A percentile compares a stretch with the other conserved stretches of the same genome.
Evolutionary conservation across 2,888 invertebrate genomes (phyloP).

Genomic region (Sphecodes monilicornis): DNA sequence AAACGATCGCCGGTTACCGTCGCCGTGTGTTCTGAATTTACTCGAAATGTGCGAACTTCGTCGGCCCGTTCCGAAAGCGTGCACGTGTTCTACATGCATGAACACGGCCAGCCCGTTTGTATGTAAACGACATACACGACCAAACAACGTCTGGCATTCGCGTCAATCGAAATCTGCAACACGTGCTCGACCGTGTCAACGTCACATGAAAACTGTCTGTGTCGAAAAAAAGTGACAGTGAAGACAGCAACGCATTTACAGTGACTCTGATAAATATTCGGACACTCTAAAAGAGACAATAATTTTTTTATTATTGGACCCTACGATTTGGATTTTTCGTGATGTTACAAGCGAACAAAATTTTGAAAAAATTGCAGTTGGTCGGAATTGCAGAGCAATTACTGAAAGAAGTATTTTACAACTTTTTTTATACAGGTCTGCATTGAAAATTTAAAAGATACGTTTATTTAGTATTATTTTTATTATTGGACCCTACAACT

Average conservation of each 20-base stretch:
- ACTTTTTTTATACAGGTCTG: no score
- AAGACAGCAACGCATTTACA: not conserved
- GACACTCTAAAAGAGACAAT: no score
- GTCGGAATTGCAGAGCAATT: no score
- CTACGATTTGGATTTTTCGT: no score
- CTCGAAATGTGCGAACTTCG: constrained; percentile 49
- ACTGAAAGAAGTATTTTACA: no score
- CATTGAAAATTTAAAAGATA: no score
- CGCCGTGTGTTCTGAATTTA: constrained; percentile 51
- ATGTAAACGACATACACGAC: constrained; percentile 56
- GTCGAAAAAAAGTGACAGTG: constrained; percentile 18
- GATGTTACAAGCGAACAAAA: no score
- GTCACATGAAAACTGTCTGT: constrained; percentile 10
- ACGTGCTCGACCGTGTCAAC: constrained; percentile 38
- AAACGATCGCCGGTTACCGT: constrained; percentile 17
- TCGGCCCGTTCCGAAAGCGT: constrained; percentile 40
- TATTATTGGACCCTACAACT: no score
- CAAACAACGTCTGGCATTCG: constrained; percentile 39
- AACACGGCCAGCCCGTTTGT: constrained; percentile 53
- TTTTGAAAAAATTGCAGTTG: no score
- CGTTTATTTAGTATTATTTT: no score
- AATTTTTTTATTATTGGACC: no score
- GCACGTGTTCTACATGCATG: constrained; percentile 43
- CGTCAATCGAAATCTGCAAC: constrained; percentile 49
- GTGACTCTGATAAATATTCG: no score